A percentile compares a stretch with the other conserved stretches of the same genome.
Evolutionary conservation across 2,113 vertebrate species (phyloP).

Genomic region (Phalacrocorax carbo): DNA sequence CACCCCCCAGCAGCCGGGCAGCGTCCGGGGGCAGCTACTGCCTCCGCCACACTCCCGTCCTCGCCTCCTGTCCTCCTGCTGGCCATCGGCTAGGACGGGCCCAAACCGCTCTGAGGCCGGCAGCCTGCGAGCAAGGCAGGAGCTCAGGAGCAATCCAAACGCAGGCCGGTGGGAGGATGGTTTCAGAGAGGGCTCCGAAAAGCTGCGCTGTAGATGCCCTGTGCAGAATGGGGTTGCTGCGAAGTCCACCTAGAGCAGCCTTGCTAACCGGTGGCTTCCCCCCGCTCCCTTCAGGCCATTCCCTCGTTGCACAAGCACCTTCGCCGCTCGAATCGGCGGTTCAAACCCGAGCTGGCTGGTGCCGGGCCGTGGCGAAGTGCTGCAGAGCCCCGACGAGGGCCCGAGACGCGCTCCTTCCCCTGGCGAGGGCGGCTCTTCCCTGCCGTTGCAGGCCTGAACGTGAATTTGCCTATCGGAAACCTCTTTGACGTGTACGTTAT

Average conservation of each 20-base stretch:
- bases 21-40: rapidly evolving
- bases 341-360: rapidly evolving
- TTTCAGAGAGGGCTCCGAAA: not conserved
- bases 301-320: not conserved
- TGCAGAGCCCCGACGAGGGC: not conserved
- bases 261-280: not conserved
- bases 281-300: not conserved
- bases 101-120: too few species aligned
- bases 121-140: too few species aligned
- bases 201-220: rapidly evolving
- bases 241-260: not conserved
- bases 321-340: rapidly evolving
- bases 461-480: rapidly evolving
- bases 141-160: not conserved
- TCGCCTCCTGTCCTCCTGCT: not conserved
- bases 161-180: too few species aligned
- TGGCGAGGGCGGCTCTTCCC: rapidly evolving
- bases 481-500: rapidly evolving
- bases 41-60: not conserved
- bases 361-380: not conserved
- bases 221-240: rapidly evolving
- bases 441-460: not conserved
- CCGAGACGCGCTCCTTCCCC: rapidly evolving
- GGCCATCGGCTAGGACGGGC: rapidly evolving
- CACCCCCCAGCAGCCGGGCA: not conserved